Evolutionary conservation across 2,113 vertebrate genomes (phyloP), one percentile per base, ranked within the genome.

Genomic region (Conger conger): DNA sequence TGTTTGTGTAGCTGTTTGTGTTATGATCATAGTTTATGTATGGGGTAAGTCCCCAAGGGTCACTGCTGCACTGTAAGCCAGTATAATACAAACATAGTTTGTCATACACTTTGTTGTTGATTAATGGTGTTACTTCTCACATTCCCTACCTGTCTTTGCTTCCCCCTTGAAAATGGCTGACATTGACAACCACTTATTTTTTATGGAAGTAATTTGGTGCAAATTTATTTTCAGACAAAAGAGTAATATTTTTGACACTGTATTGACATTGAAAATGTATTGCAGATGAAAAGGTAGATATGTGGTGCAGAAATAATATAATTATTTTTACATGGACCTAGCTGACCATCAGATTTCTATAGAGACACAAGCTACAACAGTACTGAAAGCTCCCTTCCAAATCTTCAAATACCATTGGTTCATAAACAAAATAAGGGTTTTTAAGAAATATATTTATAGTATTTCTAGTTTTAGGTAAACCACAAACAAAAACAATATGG

Each of bases 121-220:
- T 78, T 38, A 78, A 78, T 38, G 17, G 18, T 78, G 33, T 78
- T 38, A 38, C 16, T n/a, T 54, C 80, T 50, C 38, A 80, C 5
- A 23, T 40, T 7, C 77, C 16, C 77, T 20, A 5, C 77, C 77
- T 27, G 38, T 17, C 36, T 20, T 35, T 40, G 38, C 77, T 33
- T 80, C 79, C 30, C 79, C 79, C 79, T 50, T 40, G 79, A 80
- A 80, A n/a, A 68, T n/a, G 60, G 9, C 60, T 68, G 60, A 68
- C 60, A 68, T 68, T 68, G 20, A 20, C 27, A n/a, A 68, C 23
- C 60, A 68, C 27, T 68, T 20, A 68, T 68, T 68, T 68, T 27
- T 68, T 68, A n/a, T 68, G 2, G 9, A 68, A 68, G 20, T 60
- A 20, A 60, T 60, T 60, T 18, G 20, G 57, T 20, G 11, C 15